Base-by-base conservation (phyloP, 1,140 invertebrate genomes). In the Trichonephila clavipes region DNA sequence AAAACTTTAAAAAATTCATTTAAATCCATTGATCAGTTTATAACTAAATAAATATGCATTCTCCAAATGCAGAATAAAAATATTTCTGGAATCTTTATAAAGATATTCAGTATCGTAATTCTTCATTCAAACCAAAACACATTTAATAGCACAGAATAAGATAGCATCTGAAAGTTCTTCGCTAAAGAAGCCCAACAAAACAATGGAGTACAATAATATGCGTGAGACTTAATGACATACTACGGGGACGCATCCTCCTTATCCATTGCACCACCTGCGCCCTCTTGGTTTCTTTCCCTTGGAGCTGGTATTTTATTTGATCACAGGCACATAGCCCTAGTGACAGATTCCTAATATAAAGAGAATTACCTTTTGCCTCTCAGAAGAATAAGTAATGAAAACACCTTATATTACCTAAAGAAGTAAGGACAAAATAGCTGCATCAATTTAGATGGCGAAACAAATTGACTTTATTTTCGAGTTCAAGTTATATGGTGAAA, bases 321-420 rank as follows among this genome's bases (percentile, higher is more conserved):
- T 88, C 86, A 16, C n/a, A n/a, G 40, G 19, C n/a, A 62, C 21
- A 88, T 34, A 40, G 59, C 28, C 66, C 24, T 59, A 88, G 59
- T 88, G 86, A 88, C 86, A 88, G 86, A 88, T 88, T 88, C 86
- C 51, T 88, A 88, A 88, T 88, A 88, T 88, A 88, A 66, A 66
- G 61, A 58, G 86, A 34, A 88, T 88, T 88, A 66, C 59, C 86
- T 28, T 66, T 40, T 34, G 34, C 82, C 18, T 34, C 34, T 34
- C 58, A 10, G 2, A 5, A 5, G 82, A 61, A 58, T 85, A 61
- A 85, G 58, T 85, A 85, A 85, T 85, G 82, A 85, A 85, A 61
- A 85, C 44, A 77, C 28, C 69, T 77, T 77, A 77, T 77, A 77
- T 77, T 77, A 34, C 69, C 16, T 18, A 77, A 77, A 77, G 69